phyloP scores from a whole-genome alignment of 1,140 invertebrate species.

The Tenebrio molitor region DNA sequence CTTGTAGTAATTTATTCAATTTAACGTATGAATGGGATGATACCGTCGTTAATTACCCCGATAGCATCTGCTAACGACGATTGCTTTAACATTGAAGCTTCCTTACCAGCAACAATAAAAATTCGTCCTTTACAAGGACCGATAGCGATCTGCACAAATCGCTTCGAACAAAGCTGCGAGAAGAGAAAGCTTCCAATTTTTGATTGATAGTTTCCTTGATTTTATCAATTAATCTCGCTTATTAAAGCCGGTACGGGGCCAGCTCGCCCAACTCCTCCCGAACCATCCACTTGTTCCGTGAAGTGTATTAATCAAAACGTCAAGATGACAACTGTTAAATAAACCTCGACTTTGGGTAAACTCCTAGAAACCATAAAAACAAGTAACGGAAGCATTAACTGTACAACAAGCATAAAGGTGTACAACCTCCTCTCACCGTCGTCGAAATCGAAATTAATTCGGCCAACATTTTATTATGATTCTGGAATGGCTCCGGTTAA shows the following conservation, averaged over 20 bases:
- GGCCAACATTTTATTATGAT: not conserved
- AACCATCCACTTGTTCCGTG: not conserved
- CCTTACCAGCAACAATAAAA: constrained; percentile 32
- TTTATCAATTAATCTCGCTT: constrained; percentile 9
- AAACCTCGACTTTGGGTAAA: constrained; percentile 24
- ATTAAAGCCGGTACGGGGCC: not conserved
- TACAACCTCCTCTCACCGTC: constrained; percentile 38
- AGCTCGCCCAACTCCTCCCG: not conserved
- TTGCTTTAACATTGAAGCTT: constrained; percentile 3
- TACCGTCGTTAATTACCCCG: constrained; percentile 25
- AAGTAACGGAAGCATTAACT: constrained; percentile 40
- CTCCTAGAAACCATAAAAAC: constrained; percentile 37
- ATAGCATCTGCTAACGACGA: constrained; percentile 15
- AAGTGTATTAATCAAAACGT: constrained; percentile 28
- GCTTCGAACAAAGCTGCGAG: not conserved
- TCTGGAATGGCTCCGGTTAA: not conserved
- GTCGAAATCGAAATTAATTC: constrained; percentile 25
- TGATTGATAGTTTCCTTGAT: not conserved
- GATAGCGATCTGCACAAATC: constrained; percentile 12
- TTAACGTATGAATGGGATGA: constrained; percentile 25
- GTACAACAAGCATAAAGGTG: constrained; percentile 28
- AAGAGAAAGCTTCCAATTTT: constrained; percentile 9
- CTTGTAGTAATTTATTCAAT: constrained; percentile 15
- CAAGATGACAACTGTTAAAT: constrained; percentile 21
- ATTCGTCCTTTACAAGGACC: constrained; percentile 18